These are phyloP conservation scores for Malaclemys terrapin DNA, from an alignment of 2,113 vertebrate genomes.

Conservation along the genomic window DNA sequence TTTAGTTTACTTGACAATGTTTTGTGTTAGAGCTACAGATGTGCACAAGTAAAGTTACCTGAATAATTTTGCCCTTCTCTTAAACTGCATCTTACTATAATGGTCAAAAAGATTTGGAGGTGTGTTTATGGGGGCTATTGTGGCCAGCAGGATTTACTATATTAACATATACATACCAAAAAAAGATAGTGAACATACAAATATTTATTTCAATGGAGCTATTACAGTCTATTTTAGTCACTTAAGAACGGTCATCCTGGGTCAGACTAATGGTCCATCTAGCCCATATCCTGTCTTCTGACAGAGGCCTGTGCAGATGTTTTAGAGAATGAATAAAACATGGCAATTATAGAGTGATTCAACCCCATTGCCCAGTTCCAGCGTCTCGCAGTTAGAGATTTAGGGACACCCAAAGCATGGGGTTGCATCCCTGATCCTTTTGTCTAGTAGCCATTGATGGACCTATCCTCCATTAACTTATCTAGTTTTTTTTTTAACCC, in stretches of 20 bases:
- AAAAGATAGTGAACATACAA: not conserved
- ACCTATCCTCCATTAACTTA: not conserved
- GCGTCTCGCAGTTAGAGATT: not conserved
- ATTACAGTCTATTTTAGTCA: not conserved
- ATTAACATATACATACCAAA: not conserved
- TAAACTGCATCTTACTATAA: not conserved
- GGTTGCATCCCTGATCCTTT: not conserved
- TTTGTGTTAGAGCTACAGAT: rapidly evolving
- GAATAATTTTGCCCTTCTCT: not conserved
- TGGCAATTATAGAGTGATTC: too few relatives aligned
- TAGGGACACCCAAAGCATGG: not conserved
- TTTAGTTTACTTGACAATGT: rapidly evolving
- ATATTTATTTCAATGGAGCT: not conserved
- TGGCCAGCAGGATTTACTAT: not conserved
- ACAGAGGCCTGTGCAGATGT: too few relatives aligned
- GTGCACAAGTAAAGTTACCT: not conserved
- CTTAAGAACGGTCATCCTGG: too few relatives aligned
- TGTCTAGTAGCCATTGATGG: too few relatives aligned
- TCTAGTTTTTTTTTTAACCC: not conserved
- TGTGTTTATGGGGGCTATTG: rapidly evolving
- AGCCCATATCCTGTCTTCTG: not conserved
- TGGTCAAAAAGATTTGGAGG: not conserved
- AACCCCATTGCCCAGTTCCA: too few relatives aligned
- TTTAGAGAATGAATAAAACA: too few relatives aligned
- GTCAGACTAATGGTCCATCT: not conserved